These are phyloP conservation scores for Neomorphus geoffroyi DNA, from an alignment of 2,797 vertebrate species.

Conservation along the genomic window DNA sequence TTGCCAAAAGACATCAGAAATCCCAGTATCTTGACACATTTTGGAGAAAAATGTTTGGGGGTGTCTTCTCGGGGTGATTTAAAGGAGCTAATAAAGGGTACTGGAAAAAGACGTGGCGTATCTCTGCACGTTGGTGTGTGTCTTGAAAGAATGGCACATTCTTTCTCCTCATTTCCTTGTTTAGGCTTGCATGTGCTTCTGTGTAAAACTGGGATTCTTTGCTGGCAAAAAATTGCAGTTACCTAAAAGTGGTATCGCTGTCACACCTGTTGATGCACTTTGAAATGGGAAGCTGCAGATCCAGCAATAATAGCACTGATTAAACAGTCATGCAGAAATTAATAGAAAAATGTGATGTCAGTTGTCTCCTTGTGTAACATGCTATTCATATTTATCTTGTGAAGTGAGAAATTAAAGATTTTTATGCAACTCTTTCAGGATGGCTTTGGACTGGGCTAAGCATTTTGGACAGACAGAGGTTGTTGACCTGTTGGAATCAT, in stretches of 20 bases:
- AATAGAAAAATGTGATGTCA: neutral
- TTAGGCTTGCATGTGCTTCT: neutral
- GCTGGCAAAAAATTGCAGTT: neutral
- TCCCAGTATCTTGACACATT: neutral
- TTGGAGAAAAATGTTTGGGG: neutral
- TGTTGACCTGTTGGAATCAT: constrained; percentile 88
- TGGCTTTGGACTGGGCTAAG: constrained; percentile 90
- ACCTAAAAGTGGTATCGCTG: neutral
- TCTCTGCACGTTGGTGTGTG: fast-evolving
- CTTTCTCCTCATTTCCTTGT: neutral
- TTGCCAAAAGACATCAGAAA: neutral
- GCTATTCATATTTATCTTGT: neutral
- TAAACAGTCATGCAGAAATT: neutral
- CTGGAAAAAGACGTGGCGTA: neutral
- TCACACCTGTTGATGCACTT: neutral
- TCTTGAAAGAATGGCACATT: neutral
- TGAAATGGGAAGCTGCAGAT: neutral
- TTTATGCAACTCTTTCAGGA: constrained; percentile 78
- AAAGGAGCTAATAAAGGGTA: neutral
- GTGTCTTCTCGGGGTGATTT: neutral
- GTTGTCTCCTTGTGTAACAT: fast-evolving
- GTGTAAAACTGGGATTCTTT: neutral
- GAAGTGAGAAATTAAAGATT: neutral
- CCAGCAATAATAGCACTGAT: neutral
- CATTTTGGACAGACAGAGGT: constrained; percentile 88